A percentile compares a stretch with the other conserved stretches of the same genome.
Evolutionary conservation across 35 echinoderm and acorn worm genomes (phyloP).

Genomic region (Heliocidaris tuberculata): DNA sequence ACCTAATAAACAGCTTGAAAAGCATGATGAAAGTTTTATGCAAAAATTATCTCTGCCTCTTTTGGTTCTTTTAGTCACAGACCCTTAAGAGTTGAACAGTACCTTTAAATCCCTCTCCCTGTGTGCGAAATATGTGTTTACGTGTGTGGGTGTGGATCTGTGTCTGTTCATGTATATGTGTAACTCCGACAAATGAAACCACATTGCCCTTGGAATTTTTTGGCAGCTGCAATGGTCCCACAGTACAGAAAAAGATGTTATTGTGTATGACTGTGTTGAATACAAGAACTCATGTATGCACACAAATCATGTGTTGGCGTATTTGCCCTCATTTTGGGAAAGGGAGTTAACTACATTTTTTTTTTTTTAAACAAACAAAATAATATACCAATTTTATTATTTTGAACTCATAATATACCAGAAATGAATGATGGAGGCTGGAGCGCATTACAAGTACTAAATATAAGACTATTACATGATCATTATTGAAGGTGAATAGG

Average conservation of each 20-base stretch:
- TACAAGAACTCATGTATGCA: not conserved
- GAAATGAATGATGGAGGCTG: no score
- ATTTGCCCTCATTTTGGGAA: not conserved
- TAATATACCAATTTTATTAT: no score
- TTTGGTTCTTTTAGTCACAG: not conserved
- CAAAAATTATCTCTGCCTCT: no score
- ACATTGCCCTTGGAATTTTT: not conserved
- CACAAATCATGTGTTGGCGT: not conserved
- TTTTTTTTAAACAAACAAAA: no score
- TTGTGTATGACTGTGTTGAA: no score
- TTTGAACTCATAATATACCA: no score
- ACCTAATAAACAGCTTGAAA: no score
- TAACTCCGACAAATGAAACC: not conserved
- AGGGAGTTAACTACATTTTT: not conserved
- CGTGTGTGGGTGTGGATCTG: not conserved
- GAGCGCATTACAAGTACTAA: no score
- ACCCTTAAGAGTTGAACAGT: not conserved
- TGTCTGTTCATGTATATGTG: not conserved
- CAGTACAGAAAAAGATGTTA: not conserved
- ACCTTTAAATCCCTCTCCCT: not conserved
- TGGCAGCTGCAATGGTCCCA: not conserved
- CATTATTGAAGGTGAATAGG: no score
- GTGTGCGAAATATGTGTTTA: not conserved
- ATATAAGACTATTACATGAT: no score
- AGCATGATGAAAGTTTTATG: no score